Percentiles rank a stretch among this genome's conserved stretches.
phyloP scores from a whole-genome alignment of 2,888 invertebrate species.

The Metallyticus violacea region DNA sequence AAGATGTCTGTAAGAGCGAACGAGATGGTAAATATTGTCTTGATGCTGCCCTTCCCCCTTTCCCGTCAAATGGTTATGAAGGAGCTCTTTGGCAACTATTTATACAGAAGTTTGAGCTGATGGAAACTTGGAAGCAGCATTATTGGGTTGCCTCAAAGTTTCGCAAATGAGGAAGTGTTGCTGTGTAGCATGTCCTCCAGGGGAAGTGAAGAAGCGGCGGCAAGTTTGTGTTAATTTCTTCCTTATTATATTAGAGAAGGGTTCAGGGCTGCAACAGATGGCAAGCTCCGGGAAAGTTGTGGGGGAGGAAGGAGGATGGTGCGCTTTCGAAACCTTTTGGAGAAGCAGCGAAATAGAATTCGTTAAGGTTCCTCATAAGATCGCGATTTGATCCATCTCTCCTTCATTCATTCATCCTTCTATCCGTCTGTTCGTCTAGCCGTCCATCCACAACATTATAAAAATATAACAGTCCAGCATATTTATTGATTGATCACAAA shows the following conservation, averaged over 20 bases:
- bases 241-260: background rate
- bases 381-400: background rate
- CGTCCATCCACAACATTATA: too few relatives aligned
- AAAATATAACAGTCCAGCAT: too few relatives aligned
- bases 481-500: too few relatives aligned
- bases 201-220: background rate
- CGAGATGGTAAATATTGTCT: conserved; percentile 4
- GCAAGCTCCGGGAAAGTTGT: background rate
- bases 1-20: too few relatives aligned
- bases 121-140: conserved; percentile 1
- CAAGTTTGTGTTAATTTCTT: background rate
- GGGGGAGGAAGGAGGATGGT: background rate
- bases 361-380: too few relatives aligned
- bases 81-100: conserved; percentile 8
- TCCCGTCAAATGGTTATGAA: conserved; percentile 14
- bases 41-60: background rate
- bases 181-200: background rate
- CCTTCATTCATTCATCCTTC: too few relatives aligned
- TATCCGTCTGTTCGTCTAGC: too few relatives aligned
- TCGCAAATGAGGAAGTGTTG: background rate
- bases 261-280: background rate
- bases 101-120: conserved; percentile 9
- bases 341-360: background rate
- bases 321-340: too few relatives aligned
- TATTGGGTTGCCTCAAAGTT: conserved; percentile 17